These are phyloP conservation scores for Tenebrio molitor DNA, from an alignment of 1,140 invertebrate genomes.

Conservation along the genomic window DNA sequence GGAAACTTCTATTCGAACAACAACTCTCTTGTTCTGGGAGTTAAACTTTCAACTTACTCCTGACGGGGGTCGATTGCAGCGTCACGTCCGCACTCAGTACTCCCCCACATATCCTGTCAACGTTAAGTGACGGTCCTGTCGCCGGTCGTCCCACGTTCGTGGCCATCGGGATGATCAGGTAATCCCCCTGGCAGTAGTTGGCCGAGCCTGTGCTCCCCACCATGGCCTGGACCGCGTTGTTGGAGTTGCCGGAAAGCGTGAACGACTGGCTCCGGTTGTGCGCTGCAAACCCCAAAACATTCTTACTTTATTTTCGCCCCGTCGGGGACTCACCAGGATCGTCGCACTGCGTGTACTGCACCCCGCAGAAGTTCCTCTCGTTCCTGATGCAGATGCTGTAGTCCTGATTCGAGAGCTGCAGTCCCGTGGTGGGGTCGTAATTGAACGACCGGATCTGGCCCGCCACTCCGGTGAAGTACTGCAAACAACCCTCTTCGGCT, in stretches of 20 bases:
- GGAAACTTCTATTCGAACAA: too few species aligned
- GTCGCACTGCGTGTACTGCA: constrained; percentile 83
- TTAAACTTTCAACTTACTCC: constrained; percentile 72
- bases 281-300: too few species aligned
- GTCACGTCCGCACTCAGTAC: constrained; percentile 76
- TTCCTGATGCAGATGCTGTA: constrained; percentile 88
- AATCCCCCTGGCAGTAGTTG: constrained; percentile 80
- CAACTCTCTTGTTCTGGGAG: too few species aligned
- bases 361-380: constrained; percentile 90
- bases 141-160: constrained; percentile 74
- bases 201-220: constrained; percentile 73
- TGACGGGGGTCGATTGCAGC: constrained; percentile 72
- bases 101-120: constrained; percentile 81
- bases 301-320: too few species aligned
- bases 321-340: constrained; percentile 75
- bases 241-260: constrained; percentile 81
- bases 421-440: constrained; percentile 79
- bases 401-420: constrained; percentile 91
- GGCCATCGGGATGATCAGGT: constrained; percentile 83
- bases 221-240: constrained; percentile 75
- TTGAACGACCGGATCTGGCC: constrained; percentile 87
- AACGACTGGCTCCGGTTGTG: constrained; percentile 78
- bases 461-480: constrained; percentile 85
- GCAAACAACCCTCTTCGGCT: constrained; percentile 88
- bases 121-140: constrained; percentile 71